These are phyloP conservation scores for Probaryconus sp. DNA, from an alignment of 1,140 invertebrate genomes.

Conservation along the genomic window DNA sequence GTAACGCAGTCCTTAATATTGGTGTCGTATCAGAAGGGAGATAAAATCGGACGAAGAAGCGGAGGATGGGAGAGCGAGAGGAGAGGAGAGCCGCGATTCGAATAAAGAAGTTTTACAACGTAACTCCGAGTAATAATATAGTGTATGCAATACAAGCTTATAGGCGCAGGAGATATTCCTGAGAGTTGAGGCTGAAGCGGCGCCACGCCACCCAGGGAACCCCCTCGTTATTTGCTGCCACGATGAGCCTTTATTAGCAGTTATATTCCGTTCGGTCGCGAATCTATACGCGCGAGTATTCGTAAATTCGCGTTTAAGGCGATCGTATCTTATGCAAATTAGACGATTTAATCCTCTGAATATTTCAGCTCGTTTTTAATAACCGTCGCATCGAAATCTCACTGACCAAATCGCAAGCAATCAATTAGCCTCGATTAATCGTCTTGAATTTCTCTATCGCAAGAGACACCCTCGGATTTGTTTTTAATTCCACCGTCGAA, in stretches of 20 bases:
- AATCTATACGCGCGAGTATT: conserved; percentile 76
- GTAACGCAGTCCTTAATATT: conserved; percentile 45
- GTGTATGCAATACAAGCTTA: conserved; percentile 64
- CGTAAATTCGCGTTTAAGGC: conserved; percentile 77
- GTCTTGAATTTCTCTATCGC: conserved; percentile 41
- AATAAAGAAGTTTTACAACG: conserved; percentile 70
- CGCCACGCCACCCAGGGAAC: conserved; percentile 72
- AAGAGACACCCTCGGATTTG: conserved; percentile 1
- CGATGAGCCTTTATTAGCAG: conserved; percentile 75
- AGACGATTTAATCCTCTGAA: conserved; percentile 75
- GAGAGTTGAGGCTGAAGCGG: conserved; percentile 67
- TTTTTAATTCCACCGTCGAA: neutral
- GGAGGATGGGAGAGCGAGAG: conserved; percentile 13
- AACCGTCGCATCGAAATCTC: conserved; percentile 51
- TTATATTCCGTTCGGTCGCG: conserved; percentile 74
- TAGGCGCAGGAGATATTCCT: conserved; percentile 64
- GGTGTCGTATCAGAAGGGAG: conserved; percentile 45
- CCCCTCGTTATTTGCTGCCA: conserved; percentile 71
- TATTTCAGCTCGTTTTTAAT: conserved; percentile 76
- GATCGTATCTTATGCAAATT: conserved; percentile 78
- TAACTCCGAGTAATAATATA: conserved; percentile 68
- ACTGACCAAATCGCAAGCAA: conserved; percentile 45
- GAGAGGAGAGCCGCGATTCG: conserved; percentile 43
- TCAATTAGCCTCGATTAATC: conserved; percentile 66
- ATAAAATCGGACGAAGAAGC: conserved; percentile 44